Conservation (phyloP, 2,113 vertebrate genomes). For the Chaetura pelagica region DNA sequence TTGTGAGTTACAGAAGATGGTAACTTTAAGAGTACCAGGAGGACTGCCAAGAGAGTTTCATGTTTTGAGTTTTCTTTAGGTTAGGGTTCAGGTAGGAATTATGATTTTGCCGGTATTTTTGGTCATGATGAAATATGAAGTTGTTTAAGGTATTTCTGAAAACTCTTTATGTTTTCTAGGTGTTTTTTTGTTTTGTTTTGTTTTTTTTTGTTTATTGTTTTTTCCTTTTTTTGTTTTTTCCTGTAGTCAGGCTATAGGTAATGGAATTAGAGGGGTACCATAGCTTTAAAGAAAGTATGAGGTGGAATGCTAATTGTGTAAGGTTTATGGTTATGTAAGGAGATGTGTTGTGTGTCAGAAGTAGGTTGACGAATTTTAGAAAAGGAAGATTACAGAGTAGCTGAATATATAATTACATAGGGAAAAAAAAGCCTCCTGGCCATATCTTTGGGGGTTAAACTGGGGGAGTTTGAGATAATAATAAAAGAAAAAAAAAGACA, state of each 20-base stretch:
- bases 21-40: not conserved
- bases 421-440: not conserved
- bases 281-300: conserved; percentile 24
- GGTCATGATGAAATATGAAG: not conserved
- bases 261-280: not conserved
- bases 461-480: conserved; percentile 15
- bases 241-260: not conserved
- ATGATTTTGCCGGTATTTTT: not conserved
- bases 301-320: conserved; percentile 40
- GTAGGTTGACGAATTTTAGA: conserved; percentile 40
- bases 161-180: not conserved
- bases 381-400: conserved; percentile 43
- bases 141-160: not conserved
- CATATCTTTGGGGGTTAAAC: conserved; percentile 36
- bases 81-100: not conserved
- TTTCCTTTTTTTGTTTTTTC: not conserved
- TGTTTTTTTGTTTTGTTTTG: no score
- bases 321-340: conserved; percentile 54
- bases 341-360: conserved; percentile 36
- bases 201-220: not conserved
- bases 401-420: conserved; percentile 35
- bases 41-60: not conserved
- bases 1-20: not conserved
- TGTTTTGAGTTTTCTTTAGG: not conserved
- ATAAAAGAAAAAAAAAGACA: conserved; percentile 46